Evolutionary conservation across 2,113 vertebrate species (phyloP).

Genomic region (Sander lucioperca): DNA sequence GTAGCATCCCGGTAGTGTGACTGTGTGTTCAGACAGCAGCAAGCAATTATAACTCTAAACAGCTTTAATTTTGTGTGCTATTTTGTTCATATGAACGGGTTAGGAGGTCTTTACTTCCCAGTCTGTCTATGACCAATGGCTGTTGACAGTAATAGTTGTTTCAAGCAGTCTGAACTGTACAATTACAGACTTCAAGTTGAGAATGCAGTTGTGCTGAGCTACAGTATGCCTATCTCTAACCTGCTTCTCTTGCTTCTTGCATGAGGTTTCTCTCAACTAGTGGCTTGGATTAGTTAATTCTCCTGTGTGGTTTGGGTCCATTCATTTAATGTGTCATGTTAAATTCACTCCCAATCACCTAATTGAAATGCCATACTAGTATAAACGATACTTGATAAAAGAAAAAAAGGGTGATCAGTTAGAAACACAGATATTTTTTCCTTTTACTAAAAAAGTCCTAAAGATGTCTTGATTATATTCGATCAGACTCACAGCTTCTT

Average conservation of each 20-base stretch:
- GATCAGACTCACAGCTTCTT: not conserved
- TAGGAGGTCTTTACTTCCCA: not conserved
- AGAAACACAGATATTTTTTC: not conserved
- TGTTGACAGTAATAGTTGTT: slow-evolving; percentile 49
- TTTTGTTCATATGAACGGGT: not conserved
- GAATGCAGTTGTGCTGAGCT: slow-evolving; percentile 30
- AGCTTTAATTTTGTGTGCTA: not conserved
- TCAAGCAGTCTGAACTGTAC: slow-evolving; percentile 40
- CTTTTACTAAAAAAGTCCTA: not conserved
- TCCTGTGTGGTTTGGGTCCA: slow-evolving; percentile 40
- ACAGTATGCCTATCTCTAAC: slow-evolving; percentile 39
- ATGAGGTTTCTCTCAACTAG: slow-evolving; percentile 52
- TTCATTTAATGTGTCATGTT: slow-evolving; percentile 21
- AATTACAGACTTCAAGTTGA: slow-evolving; percentile 6
- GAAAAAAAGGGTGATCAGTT: slow-evolving; percentile 3
- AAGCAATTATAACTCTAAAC: slow-evolving; percentile 39
- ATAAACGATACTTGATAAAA: no score
- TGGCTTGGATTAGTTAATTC: slow-evolving; percentile 17
- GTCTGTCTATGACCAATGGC: slow-evolving; percentile 13
- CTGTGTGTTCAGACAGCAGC: slow-evolving; percentile 44
- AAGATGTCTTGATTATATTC: not conserved
- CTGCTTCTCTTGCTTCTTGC: slow-evolving; percentile 56
- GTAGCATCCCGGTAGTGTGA: slow-evolving; percentile 24
- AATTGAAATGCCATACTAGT: not conserved
- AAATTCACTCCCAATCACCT: not conserved